Evolutionary conservation across 1,140 invertebrate genomes (phyloP), one percentile per base, ranked within the genome.

Genomic region (Drosophila kikkawai): DNA sequence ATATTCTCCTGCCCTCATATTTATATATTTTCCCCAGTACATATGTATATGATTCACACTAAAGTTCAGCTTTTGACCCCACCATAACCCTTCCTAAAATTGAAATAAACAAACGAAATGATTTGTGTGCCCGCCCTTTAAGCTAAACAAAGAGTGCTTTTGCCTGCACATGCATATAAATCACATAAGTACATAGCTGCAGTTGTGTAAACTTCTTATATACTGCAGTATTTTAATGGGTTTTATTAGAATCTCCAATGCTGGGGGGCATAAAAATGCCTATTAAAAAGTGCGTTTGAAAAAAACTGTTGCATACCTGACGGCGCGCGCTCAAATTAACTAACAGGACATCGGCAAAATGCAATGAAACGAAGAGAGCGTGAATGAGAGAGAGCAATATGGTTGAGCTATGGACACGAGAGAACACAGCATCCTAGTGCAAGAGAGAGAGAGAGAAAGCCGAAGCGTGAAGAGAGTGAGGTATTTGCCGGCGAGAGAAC

Each of bases 261-360:
- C 58, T 37, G 69, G 26, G 26, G 26, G 65, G 8, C n/a, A 51
- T 22, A 64, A 74, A 75, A 67, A 45, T 77, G 71, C 60, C 73
- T 84, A 80, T 88, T 68, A 69, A 84, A 87, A 88, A 78, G 68
- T 75, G 51, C 68, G 59, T 78, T 79, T 75, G 71, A 79, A 88
- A 88, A 80, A 88, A 88, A 88, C 84, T 88, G 84, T 88, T 88
- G 84, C 84, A 88, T 87, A 79, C 77, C 69, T 90, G 77, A 75
- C 80, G 83, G 79, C 55, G 82, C 78, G 81, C 80, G 75, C 76
- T 79, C 57, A 83, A 83, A 83, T 83, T 79, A 64, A 68, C 75
- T 55, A 66, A 79, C 58, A 17, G 69, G 39, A 65, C 73, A 61
- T 44, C 58, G 53, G 36, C 11, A 36, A 65, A 50, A 19, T n/a